These are phyloP conservation scores for Scolanthus callimorphus DNA, from an alignment of 92 coral and sea anemone genomes.

Conservation along the genomic window DNA sequence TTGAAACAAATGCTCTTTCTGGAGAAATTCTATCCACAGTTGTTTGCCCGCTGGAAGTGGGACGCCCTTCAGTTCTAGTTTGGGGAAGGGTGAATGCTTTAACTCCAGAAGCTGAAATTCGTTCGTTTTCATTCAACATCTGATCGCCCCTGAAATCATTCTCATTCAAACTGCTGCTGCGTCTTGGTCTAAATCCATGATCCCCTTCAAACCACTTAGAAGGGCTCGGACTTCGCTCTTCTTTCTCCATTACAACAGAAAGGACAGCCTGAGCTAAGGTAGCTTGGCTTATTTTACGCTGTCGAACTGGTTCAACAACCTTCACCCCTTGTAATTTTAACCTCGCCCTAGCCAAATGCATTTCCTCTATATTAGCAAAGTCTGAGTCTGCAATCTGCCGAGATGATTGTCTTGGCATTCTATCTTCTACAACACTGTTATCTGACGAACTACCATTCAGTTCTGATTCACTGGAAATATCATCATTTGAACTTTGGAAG, in stretches of 20 bases:
- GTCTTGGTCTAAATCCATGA: slow-evolving; percentile 18
- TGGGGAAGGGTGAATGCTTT: not conserved
- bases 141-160: not conserved
- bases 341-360: slow-evolving; percentile 23
- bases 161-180: slow-evolving; percentile 48
- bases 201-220: slow-evolving; percentile 79
- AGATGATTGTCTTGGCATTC: not conserved
- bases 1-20: not conserved
- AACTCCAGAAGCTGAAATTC: not conserved
- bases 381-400: not conserved
- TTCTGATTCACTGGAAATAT: not conserved
- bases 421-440: not conserved
- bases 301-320: slow-evolving; percentile 30
- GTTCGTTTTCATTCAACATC: not conserved
- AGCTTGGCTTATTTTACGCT: slow-evolving; percentile 57
- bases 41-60: not conserved
- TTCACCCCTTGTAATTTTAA: slow-evolving; percentile 27
- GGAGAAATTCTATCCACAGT: not conserved
- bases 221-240: slow-evolving; percentile 59
- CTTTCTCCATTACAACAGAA: slow-evolving; percentile 83
- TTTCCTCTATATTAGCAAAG: slow-evolving; percentile 8
- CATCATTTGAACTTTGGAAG: not conserved
- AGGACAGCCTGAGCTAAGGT: slow-evolving; percentile 91
- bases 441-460: not conserved
- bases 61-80: not conserved